phyloP scores from a whole-genome alignment of 64 coral and sea anemone species.

The Montipora capricornis region DNA sequence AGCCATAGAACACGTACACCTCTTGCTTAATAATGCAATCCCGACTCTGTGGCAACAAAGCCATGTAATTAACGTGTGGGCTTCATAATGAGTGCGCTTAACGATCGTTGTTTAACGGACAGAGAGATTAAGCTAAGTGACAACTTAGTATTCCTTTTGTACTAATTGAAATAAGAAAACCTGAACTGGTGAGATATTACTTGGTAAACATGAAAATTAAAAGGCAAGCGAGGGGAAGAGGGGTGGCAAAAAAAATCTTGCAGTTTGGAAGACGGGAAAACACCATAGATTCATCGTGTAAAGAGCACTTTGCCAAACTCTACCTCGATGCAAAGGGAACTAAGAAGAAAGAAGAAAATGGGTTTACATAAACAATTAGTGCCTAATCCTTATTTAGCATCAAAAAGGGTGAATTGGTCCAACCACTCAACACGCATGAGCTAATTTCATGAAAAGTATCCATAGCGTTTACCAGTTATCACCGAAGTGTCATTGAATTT shows the following conservation, averaged over 20 bases:
- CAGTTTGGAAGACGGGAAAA: neutral
- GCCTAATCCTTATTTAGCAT: neutral
- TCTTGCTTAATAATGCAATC: neutral
- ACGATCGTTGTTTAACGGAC: conserved; percentile 23
- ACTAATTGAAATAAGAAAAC: neutral
- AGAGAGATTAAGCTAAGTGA: neutral
- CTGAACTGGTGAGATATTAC: neutral
- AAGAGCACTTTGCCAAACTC: neutral
- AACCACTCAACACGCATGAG: neutral
- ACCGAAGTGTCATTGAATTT: neutral
- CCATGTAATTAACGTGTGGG: neutral
- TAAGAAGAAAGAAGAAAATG: neutral
- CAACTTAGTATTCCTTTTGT: neutral
- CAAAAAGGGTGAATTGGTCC: conserved; percentile 14
- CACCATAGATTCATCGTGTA: neutral
- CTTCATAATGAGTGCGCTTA: neutral
- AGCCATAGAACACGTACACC: neutral
- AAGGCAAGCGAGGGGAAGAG: neutral
- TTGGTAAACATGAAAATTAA: neutral
- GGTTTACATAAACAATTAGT: neutral
- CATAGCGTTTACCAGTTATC: neutral
- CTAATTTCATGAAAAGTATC: conserved; percentile 11
- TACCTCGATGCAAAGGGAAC: neutral
- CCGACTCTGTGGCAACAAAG: neutral
- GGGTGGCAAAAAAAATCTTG: neutral